Evolutionary conservation across 2,888 invertebrate species (phyloP), one percentile per base, ranked within the genome.

Genomic region (Petrophora chlorosata): DNA sequence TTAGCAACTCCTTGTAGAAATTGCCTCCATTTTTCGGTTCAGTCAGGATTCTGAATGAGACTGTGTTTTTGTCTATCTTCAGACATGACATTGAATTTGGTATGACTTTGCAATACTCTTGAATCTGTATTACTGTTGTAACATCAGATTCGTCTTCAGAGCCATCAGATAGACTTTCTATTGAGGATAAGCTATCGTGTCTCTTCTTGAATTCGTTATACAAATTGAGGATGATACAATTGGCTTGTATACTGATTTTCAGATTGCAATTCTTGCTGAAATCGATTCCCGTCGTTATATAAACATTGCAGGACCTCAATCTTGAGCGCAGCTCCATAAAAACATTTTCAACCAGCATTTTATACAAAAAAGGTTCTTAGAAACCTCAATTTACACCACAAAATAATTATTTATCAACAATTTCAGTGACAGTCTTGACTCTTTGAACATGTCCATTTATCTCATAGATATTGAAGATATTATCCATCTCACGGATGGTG

Each of bases 401-500:
- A 53, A 39, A 41, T 19, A n/a, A 35, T 73, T 84, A 83, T 69
- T 82, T 82, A 72, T 83, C 80, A 54, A 79, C 79, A 38, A 80
- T 63, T 54, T 82, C 71, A 2, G 53, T 68, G 53, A 76, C 70
- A 45, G 73, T 63, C 64, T 84, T 85, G 53, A 83, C 78, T 78
- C 85, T 78, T 68, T 88, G 73, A 61, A 91, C 68, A 71, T 89
- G 70, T 49, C 92, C 93, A 59, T 92, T 90, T 7, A 92, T 90
- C 68, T 93, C 92, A 61, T 93, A 93, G 44, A 93, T 89, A 28
- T 92, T 89, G 66, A 93, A 95, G 13, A 98, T 85, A 32, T 92
- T 92, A 70, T 96, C 95, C 72, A 93, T 94, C 77, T 97, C 95
- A 52, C 93, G 92, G 9, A 97, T 89, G 15, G 94, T 93, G 85